These are phyloP conservation scores for Margarornis squamiger DNA, from an alignment of 2,797 vertebrate species.

Conservation along the genomic window DNA sequence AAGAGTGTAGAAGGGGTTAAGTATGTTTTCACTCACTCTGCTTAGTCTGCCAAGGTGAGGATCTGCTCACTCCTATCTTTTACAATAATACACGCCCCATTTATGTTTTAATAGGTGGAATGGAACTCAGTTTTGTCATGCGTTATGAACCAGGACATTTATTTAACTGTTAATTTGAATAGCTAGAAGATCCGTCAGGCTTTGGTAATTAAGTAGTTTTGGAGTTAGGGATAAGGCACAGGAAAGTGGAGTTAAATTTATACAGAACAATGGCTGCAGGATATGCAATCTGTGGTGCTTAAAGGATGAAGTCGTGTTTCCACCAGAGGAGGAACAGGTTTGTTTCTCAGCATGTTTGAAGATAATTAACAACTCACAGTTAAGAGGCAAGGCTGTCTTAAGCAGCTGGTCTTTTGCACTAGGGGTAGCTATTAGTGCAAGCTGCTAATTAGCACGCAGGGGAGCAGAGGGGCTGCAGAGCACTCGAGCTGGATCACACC, in stretches of 20 bases:
- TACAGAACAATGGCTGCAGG: neutral
- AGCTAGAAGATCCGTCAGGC: neutral
- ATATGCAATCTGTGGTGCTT: neutral
- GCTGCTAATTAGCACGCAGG: accelerated
- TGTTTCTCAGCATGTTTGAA: neutral
- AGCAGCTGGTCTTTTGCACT: neutral
- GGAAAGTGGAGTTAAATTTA: neutral
- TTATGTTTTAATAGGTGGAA: neutral
- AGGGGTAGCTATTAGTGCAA: neutral
- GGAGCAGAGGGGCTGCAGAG: neutral
- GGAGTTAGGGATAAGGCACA: neutral
- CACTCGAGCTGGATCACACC: accelerated
- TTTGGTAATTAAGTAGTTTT: neutral
- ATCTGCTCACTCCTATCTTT: neutral
- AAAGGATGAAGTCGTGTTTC: neutral
- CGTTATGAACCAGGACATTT: neutral
- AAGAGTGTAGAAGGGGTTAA: neutral
- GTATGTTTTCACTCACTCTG: neutral
- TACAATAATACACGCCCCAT: neutral
- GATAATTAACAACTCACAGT: neutral
- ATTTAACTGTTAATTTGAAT: neutral
- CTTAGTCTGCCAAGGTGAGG: neutral
- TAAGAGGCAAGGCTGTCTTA: neutral
- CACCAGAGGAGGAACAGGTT: neutral
- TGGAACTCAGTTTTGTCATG: neutral